Percentiles rank a stretch among this genome's conserved stretches.
Evolutionary conservation across 2,888 invertebrate species (phyloP).

Genomic region (Sinhomidia bicolor): DNA sequence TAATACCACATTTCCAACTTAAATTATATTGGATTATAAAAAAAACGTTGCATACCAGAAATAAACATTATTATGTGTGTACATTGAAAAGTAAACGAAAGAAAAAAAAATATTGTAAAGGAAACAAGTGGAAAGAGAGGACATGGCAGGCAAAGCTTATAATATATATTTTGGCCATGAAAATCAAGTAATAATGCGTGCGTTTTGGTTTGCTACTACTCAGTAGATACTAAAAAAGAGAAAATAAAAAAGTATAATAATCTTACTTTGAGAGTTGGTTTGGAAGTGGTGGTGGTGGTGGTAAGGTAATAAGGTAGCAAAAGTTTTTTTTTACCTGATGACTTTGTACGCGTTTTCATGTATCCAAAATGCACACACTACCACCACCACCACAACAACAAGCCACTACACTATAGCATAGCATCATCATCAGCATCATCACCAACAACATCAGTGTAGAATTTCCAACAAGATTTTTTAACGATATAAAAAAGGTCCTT

Average conservation of each 20-base stretch:
- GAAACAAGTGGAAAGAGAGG: not conserved
- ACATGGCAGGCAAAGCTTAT: too few species aligned
- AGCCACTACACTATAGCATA: not conserved
- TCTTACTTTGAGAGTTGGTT: not conserved
- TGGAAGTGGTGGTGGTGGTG: not conserved
- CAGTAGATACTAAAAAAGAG: constrained; percentile 1
- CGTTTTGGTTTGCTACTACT: constrained; percentile 8
- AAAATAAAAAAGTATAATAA: not conserved
- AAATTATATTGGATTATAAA: constrained; percentile 26
- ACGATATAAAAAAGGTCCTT: constrained; percentile 72
- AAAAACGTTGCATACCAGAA: constrained; percentile 22
- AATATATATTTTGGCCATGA: constrained; percentile 64
- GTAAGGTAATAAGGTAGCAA: not conserved
- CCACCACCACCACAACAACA: too few species aligned
- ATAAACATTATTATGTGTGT: constrained; percentile 50
- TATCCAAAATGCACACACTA: too few species aligned
- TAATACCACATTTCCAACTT: constrained; percentile 63
- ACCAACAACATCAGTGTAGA: too few species aligned
- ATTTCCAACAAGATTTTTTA: constrained; percentile 67
- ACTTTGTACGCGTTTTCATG: too few species aligned
- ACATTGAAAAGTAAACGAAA: constrained; percentile 19
- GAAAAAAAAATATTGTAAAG: not conserved
- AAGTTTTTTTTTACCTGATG: not conserved
- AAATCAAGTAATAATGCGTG: constrained; percentile 48
- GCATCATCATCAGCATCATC: not conserved